Percentiles rank a stretch among this genome's conserved stretches.
phyloP scores from a whole-genome alignment of 2,797 vertebrate genomes.

The Lateolabrax maculatus region DNA sequence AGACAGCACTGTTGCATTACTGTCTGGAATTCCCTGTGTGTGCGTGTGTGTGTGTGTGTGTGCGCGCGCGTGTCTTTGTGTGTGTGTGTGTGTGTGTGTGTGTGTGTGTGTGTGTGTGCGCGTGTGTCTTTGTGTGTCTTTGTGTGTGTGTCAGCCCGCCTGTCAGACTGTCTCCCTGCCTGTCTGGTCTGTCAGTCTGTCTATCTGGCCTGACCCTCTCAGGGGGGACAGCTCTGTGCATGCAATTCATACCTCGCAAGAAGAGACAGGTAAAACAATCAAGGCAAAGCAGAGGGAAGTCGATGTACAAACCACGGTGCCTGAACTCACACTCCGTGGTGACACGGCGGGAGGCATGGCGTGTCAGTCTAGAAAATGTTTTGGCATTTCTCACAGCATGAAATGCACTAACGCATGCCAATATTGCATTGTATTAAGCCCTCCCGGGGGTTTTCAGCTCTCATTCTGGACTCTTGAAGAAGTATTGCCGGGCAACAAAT shows the following conservation, averaged over 20 bases:
- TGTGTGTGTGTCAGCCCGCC: conserved; percentile 43
- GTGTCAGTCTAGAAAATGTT: conserved; percentile 9
- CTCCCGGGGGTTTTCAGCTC: conserved; percentile 28
- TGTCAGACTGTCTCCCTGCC: conserved; percentile 73
- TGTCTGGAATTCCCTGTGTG: conserved; percentile 71
- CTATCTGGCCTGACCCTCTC: conserved; percentile 63
- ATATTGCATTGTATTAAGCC: not conserved
- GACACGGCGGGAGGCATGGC: not conserved
- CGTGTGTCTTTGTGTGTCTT: conserved; percentile 45
- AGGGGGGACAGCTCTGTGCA: conserved; percentile 29
- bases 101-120: conserved; percentile 48
- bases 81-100: conserved; percentile 48
- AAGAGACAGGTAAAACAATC: conserved; percentile 55
- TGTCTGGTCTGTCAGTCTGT: conserved; percentile 76
- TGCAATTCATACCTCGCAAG: conserved; percentile 54
- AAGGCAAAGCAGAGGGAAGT: conserved; percentile 28
- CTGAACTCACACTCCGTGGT: conserved; percentile 25
- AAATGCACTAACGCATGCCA: not conserved
- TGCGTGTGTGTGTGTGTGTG: conserved; percentile 43
- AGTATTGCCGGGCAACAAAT: conserved; percentile 42
- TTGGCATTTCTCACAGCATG: conserved; percentile 3
- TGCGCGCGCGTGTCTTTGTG: conserved; percentile 39
- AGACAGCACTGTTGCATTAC: conserved; percentile 62
- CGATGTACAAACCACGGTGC: conserved; percentile 10
- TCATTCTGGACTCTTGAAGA: conserved; percentile 24